These are phyloP conservation scores for Amphipyra berbera DNA, from an alignment of 2,888 invertebrate genomes.

Conservation along the genomic window DNA sequence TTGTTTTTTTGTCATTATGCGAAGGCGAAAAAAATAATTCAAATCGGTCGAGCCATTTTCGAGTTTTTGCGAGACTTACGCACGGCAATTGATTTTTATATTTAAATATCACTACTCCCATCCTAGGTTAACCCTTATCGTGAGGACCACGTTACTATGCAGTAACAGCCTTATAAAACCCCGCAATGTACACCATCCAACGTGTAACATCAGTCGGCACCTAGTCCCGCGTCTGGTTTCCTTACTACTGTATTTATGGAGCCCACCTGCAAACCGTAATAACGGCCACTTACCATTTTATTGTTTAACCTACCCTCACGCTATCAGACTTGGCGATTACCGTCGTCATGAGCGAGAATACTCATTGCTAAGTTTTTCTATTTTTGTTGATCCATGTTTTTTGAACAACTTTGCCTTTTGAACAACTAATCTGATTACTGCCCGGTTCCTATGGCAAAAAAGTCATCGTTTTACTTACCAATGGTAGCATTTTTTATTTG, in stretches of 20 bases:
- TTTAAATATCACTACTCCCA: no score
- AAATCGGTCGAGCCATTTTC: no score
- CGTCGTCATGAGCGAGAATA: background rate
- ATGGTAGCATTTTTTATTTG: no score
- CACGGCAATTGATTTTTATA: no score
- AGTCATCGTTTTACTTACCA: no score
- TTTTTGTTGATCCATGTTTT: background rate
- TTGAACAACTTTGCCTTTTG: no score
- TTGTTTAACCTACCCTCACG: constrained; percentile 50
- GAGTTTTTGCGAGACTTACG: no score
- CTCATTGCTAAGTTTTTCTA: background rate
- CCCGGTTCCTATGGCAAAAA: no score
- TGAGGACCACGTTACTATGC: background rate
- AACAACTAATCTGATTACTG: no score
- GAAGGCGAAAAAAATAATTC: no score
- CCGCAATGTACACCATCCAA: constrained; percentile 56
- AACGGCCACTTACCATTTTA: constrained; percentile 58
- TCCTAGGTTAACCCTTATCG: no score
- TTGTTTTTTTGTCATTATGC: no score
- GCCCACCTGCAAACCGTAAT: constrained; percentile 60
- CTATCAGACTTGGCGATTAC: constrained; percentile 19
- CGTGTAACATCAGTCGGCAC: background rate
- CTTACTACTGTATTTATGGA: constrained; percentile 48
- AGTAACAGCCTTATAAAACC: background rate
- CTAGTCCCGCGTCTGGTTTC: constrained; percentile 14